Base-by-base conservation (phyloP, 2,797 vertebrate species). In the Syngnathus rostellatus region DNA sequence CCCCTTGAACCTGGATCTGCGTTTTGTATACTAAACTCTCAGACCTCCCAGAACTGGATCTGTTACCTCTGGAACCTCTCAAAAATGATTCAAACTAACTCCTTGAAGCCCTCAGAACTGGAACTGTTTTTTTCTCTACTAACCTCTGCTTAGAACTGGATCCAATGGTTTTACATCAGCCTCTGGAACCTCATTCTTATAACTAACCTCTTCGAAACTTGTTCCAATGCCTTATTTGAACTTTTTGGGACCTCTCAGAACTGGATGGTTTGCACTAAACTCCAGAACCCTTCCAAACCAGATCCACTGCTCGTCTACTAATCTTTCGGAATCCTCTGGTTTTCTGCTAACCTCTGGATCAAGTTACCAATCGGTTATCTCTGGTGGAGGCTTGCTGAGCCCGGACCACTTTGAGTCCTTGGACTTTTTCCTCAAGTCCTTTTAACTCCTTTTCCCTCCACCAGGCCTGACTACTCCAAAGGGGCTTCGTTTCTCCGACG, bases 401-500 rank as follows among this genome's bases (percentile, higher is more conserved):
- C 12, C 9, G 11, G 21, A 41, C 40, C 38, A 61, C 3, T 16
- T 43, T 38, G 31, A 19, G 57, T 61, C 59, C 40, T 61, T 41
- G 59, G 19, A 41, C 39, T 21, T 41, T n/a, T 41, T 23, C 21
- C 21, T 25, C 31, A 4, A 31, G 31, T 31, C 3, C 31, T 19
- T 23, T 19, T 8, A 57, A 16, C 14, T 38, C 16, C 65, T 48
- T 72, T 41, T 59, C 38, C 21, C 72, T 62, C 74, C 63, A 14
- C 31, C 70, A 99, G 97, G 85, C 53, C 86, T 99, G 71, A 93
- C 92, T 45, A 87, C 92, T 73, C 96, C 93, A 0, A 91, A 83
- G 74, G 93, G 90, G 62, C 87, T 98, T 39, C 75, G 71, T 10
- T 98, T 98, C 87, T 90, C 93, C 1, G 93, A 97, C 16, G 89